phyloP scores from a whole-genome alignment of 2,888 invertebrate species.

The Busseola fusca region DNA sequence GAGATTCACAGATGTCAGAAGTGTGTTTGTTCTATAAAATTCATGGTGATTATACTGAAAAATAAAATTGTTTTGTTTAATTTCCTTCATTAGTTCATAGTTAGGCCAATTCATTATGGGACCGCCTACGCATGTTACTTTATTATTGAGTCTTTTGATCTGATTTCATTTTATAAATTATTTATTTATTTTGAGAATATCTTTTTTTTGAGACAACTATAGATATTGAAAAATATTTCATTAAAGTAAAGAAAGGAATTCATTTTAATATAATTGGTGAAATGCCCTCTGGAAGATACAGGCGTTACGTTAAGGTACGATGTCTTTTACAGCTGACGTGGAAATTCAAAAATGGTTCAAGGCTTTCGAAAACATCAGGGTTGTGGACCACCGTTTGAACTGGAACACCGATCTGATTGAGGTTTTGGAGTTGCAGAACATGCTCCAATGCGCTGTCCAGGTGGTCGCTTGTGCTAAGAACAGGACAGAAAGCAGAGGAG shows the following conservation, averaged over 20 bases:
- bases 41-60: no score
- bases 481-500: conserved; percentile 98
- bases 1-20: no score
- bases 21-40: no score
- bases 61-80: no score
- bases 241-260: neutral
- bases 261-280: neutral
- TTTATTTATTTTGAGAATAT: neutral
- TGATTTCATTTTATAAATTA: neutral
- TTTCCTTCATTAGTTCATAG: no score
- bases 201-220: neutral
- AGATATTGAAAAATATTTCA: neutral
- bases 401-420: conserved; percentile 99
- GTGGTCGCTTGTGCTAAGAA: conserved; percentile 95
- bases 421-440: conserved; percentile 98
- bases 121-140: no score
- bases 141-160: no score
- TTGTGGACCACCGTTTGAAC: conserved; percentile 92
- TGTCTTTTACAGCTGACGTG: conserved; percentile 64
- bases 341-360: conserved; percentile 93
- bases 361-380: conserved; percentile 92
- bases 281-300: neutral
- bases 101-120: no score
- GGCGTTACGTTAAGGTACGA: neutral
- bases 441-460: conserved; percentile 96